Percentiles rank a stretch among this genome's conserved stretches.
Evolutionary conservation across 2,113 vertebrate species (phyloP).

Genomic region (Boulengeromyrus knoepffleri): DNA sequence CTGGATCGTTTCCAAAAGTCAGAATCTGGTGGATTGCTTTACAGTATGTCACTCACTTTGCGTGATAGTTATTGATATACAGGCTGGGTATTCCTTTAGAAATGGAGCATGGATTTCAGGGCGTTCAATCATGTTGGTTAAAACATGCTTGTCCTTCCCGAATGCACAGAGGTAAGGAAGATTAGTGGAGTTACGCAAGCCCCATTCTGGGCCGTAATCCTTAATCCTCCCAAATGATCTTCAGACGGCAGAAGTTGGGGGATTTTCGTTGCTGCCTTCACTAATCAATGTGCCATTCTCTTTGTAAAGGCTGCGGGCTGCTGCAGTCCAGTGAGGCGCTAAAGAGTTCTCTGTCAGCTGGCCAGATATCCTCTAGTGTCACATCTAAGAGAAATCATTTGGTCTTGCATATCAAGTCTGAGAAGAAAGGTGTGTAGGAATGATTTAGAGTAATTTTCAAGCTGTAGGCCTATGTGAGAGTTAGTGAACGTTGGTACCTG

Average conservation of each 20-base stretch:
- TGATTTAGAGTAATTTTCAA: neutral
- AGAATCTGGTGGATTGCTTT: neutral
- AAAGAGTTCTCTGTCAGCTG: neutral
- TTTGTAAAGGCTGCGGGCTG: neutral
- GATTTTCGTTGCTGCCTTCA: neutral
- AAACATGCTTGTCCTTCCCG: neutral
- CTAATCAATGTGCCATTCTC: conserved; percentile 30
- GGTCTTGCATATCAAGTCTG: conserved; percentile 6
- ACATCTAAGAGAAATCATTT: neutral
- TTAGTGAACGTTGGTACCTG: neutral
- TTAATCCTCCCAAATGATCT: conserved; percentile 21
- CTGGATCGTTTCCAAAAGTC: neutral
- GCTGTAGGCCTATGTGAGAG: neutral
- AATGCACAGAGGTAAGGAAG: conserved; percentile 2
- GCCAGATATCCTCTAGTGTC: neutral
- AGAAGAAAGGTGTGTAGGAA: neutral
- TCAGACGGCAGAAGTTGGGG: neutral
- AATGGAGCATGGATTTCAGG: neutral
- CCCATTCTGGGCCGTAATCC: conserved; percentile 2
- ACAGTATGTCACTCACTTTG: neutral
- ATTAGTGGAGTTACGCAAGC: conserved; percentile 15
- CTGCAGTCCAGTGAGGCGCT: too few species aligned
- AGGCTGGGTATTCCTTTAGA: neutral
- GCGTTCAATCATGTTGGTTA: neutral
- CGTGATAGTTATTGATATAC: neutral